These are phyloP conservation scores for Eupleurogrammus muticus DNA, from an alignment of 2,797 vertebrate genomes.

Conservation along the genomic window DNA sequence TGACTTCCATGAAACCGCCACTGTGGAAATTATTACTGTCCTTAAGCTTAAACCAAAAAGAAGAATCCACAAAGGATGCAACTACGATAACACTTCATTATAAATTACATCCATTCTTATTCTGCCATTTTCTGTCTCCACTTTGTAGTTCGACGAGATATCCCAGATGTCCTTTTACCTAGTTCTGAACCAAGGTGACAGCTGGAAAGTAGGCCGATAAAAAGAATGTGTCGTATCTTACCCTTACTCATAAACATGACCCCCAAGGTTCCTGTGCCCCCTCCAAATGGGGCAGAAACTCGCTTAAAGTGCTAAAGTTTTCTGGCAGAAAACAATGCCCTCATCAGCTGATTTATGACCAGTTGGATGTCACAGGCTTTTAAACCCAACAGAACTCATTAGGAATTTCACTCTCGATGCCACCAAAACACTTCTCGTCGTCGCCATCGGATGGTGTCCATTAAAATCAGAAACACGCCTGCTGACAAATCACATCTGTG, in stretches of 20 bases:
- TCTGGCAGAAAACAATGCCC: not conserved
- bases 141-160: not conserved
- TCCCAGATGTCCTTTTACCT: not conserved
- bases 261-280: no score
- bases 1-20: not conserved
- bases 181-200: not conserved
- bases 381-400: not conserved
- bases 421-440: constrained; percentile 8
- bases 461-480: constrained; percentile 9
- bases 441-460: not conserved
- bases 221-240: no score
- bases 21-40: not conserved
- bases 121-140: not conserved
- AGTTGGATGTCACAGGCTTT: no score
- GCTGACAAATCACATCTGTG: constrained; percentile 25
- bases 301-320: not conserved
- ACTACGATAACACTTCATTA: not conserved
- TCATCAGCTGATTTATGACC: not conserved
- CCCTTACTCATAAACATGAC: no score
- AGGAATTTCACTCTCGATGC: not conserved
- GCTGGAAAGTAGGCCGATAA: no score
- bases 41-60: not conserved
- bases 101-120: not conserved
- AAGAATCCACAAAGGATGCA: no score
- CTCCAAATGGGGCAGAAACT: not conserved